Base-by-base conservation (phyloP, 2,888 invertebrate genomes). In the Catocala nupta region DNA sequence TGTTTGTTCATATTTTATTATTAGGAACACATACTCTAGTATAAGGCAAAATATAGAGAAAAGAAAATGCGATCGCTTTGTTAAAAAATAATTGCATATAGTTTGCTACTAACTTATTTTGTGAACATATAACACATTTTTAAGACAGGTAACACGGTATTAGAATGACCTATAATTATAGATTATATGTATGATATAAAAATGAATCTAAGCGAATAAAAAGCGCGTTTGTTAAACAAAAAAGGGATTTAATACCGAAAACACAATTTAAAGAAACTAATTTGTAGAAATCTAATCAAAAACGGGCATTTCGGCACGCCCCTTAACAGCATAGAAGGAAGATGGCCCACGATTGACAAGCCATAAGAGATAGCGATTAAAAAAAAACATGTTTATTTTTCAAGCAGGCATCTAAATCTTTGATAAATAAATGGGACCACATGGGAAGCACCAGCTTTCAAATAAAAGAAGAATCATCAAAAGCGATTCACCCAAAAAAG, bases 221-320 rank as follows among this genome's bases (percentile, higher is more conserved):
- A 76, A 68, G 59, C 6, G 63, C 65, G 55, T 62, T 70, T 55
- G 67, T 71, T 63, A 64, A 54, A 78, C 70, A 75, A 76, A 75
- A 83, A 48, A 73, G 70, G 75, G 76, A 77, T 81, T 78, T 81
- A 78, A 80, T 82, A 87, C 85, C 83, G 84, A 85, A 86, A 87
- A 86, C 85, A 86, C 84, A 82, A 83, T 86, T 86, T 80, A 65
- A 83, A 84, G 84, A 85, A 88, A 86, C 81, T 84, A 88, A 89
- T 87, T 89, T 86, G 85, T 86, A 82, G 85, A 83, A 90, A 89
- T 90, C 87, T 92, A 92, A 92, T 92, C 91, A 90, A 88, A 47
- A 88, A 86, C 85, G 80, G 82, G 89, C 86, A 85, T 88, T 84
- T 81, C 68, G 79, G 65, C 83, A 89, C 92, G 92, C 92, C 91